phyloP scores from a whole-genome alignment of 2,888 invertebrate genomes.

The Polymixis lichenea region DNA sequence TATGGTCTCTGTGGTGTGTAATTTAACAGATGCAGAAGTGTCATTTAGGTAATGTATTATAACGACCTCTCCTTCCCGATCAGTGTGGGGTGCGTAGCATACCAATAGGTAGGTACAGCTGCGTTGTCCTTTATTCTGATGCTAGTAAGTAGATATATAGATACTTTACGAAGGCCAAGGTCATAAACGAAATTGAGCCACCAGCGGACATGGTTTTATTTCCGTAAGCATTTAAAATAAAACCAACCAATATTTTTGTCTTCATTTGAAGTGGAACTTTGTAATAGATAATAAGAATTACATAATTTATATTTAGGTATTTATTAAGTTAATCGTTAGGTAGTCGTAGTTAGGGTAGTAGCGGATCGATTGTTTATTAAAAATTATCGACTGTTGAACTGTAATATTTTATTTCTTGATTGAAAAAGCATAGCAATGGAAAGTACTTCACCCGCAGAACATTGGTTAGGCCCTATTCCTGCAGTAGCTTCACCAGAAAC shows the following conservation, averaged over 20 bases:
- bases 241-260: not conserved
- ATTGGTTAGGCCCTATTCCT: not conserved
- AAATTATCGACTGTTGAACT: not conserved
- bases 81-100: not conserved
- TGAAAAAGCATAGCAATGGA: not conserved
- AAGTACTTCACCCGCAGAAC: not conserved
- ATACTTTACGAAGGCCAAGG: not conserved
- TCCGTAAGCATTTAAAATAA: not conserved
- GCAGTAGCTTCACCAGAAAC: not conserved
- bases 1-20: not conserved
- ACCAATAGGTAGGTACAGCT: constrained; percentile 1
- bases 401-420: not conserved
- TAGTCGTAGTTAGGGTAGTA: no score
- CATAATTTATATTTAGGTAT: not conserved
- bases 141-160: no score
- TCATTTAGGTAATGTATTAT: constrained; percentile 1
- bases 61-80: not conserved
- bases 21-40: constrained; percentile 1
- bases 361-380: not conserved
- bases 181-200: not conserved
- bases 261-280: not conserved
- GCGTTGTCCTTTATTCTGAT: constrained; percentile 12
- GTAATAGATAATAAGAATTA: not conserved
- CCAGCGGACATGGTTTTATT: not conserved
- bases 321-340: not conserved